These are phyloP conservation scores for Aporophyla lueneburgensis DNA, from an alignment of 2,888 invertebrate species.

Conservation along the genomic window DNA sequence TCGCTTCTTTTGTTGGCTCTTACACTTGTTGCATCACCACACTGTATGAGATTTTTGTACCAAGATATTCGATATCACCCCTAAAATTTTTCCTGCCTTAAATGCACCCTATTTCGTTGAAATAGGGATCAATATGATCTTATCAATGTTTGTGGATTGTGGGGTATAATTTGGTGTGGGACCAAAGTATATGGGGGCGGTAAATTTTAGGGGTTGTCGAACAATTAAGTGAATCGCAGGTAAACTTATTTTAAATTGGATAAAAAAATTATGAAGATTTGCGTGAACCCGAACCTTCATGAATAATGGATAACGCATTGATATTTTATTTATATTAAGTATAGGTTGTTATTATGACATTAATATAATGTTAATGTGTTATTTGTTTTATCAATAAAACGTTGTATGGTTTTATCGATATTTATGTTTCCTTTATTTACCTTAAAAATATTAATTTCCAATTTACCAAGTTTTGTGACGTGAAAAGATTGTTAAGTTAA, in stretches of 20 bases:
- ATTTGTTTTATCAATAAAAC: constrained; percentile 50
- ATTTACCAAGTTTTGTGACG: background rate
- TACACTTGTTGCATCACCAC: constrained; percentile 88
- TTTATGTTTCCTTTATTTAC: constrained; percentile 33
- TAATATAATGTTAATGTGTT: constrained; percentile 36
- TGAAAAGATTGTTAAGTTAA: background rate
- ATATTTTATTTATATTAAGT: constrained; percentile 38
- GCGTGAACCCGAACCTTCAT: constrained; percentile 48
- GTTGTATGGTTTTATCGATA: background rate
- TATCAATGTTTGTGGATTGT: background rate
- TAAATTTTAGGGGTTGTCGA: constrained; percentile 86
- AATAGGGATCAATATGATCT: constrained; percentile 50
- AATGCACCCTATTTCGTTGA: constrained; percentile 36
- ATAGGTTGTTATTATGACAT: constrained; percentile 13
- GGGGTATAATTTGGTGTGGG: constrained; percentile 59
- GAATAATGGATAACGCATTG: constrained; percentile 56
- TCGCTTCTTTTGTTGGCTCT: constrained; percentile 84
- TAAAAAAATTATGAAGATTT: constrained; percentile 72
- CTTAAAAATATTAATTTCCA: background rate
- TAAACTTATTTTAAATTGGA: constrained; percentile 83
- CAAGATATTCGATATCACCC: constrained; percentile 44
- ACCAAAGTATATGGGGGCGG: constrained; percentile 77
- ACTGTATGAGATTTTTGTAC: constrained; percentile 72
- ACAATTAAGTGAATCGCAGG: constrained; percentile 88
- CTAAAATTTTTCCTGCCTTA: background rate